Evolutionary conservation across 1,140 invertebrate species (phyloP).

Genomic region (Drosophila auraria): DNA sequence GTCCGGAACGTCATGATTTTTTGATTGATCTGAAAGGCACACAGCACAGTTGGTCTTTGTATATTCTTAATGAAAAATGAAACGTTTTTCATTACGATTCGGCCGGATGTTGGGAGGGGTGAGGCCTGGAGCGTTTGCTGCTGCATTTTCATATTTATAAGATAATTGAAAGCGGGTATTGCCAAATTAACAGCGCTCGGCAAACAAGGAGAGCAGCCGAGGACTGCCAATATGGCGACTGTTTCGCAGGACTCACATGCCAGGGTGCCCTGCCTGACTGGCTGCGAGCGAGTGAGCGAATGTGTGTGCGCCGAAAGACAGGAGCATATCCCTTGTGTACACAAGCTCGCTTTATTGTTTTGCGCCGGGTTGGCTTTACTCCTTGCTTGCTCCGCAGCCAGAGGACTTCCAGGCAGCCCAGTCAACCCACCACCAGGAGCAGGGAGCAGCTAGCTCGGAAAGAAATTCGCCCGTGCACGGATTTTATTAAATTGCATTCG

Average conservation of each 20-base stretch:
- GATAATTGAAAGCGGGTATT: slow-evolving; percentile 85
- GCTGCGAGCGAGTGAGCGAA: slow-evolving; percentile 19
- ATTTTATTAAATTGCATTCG: slow-evolving; percentile 85
- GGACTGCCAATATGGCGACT: slow-evolving; percentile 76
- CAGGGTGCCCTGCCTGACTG: slow-evolving; percentile 10
- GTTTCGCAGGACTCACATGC: slow-evolving; percentile 37
- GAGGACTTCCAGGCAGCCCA: slow-evolving; percentile 13
- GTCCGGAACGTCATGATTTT: slow-evolving; percentile 68
- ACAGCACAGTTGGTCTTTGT: slow-evolving; percentile 78
- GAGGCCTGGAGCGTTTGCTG: slow-evolving; percentile 71
- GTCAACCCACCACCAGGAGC: slow-evolving; percentile 20
- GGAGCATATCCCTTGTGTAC: slow-evolving; percentile 84
- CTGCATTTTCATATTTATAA: slow-evolving; percentile 85
- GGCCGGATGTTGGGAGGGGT: slow-evolving; percentile 22
- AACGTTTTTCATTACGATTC: slow-evolving; percentile 78
- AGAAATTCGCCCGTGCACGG: slow-evolving; percentile 74
- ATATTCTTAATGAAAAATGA: slow-evolving; percentile 80
- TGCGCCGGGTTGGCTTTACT: slow-evolving; percentile 72
- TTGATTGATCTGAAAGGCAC: slow-evolving; percentile 84
- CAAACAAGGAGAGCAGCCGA: slow-evolving; percentile 67
- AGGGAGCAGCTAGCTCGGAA: slow-evolving; percentile 51
- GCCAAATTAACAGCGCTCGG: slow-evolving; percentile 84
- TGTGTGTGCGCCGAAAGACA: slow-evolving; percentile 59
- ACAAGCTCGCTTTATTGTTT: slow-evolving; percentile 84
- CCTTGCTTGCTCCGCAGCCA: slow-evolving; percentile 41